Percentiles rank a stretch among this genome's conserved stretches.
These are phyloP conservation scores for Aphyosemion australe DNA, from an alignment of 2,113 vertebrate genomes.

Conservation along the genomic window DNA sequence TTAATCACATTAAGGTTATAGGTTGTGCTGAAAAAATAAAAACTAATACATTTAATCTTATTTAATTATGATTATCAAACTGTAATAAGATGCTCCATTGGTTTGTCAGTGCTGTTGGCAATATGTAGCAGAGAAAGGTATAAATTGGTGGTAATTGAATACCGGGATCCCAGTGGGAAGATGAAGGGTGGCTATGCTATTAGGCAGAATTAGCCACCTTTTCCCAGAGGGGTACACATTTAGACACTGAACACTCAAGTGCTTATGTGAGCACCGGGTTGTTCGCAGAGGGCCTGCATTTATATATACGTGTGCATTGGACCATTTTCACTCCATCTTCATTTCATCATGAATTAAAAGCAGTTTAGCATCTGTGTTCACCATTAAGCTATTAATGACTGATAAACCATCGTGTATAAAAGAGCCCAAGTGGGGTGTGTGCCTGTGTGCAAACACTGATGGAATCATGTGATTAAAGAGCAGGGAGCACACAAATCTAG, in stretches of 20 bases:
- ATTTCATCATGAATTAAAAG: constrained; percentile 8
- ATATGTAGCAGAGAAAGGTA: constrained; percentile 60
- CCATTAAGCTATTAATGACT: constrained; percentile 29
- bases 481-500: constrained; percentile 14
- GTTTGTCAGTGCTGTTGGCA: constrained; percentile 58
- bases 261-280: constrained; percentile 6
- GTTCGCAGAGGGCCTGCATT: constrained; percentile 14
- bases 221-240: constrained; percentile 65
- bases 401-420: constrained; percentile 35
- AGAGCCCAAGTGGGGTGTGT: neutral
- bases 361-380: constrained; percentile 21
- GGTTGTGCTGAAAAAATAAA: constrained; percentile 1
- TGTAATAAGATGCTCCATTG: constrained; percentile 64
- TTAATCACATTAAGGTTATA: neutral
- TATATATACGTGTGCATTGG: constrained; percentile 11
- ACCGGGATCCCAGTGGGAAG: constrained; percentile 65
- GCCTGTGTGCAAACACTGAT: neutral
- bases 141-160: constrained; percentile 73
- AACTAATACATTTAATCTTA: constrained; percentile 15
- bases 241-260: constrained; percentile 46
- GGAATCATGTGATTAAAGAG: constrained; percentile 17
- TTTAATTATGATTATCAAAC: constrained; percentile 16
- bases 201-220: constrained; percentile 74
- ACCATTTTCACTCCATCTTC: constrained; percentile 6
- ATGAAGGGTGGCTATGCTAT: constrained; percentile 74